phyloP scores from a whole-genome alignment of 2,888 invertebrate genomes.

The Andrena marginata region DNA sequence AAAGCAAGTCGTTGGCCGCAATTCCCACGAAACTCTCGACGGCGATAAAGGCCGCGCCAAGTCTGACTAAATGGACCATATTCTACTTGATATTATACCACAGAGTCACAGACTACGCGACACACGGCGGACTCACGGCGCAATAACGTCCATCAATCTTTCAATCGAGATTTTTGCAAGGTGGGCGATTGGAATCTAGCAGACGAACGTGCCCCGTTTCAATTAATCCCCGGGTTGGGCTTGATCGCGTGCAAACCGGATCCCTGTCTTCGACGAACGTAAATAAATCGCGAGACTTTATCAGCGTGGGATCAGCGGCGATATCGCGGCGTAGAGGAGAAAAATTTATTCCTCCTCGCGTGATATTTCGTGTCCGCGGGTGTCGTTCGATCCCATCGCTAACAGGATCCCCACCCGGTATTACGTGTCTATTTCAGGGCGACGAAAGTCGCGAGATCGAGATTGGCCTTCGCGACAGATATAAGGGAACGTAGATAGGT shows the following conservation, averaged over 20 bases:
- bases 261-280: background rate
- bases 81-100: background rate
- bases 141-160: conserved; percentile 24
- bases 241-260: conserved; percentile 36
- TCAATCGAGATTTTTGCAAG: conserved; percentile 42
- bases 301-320: background rate
- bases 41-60: background rate
- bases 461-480: conserved; percentile 53
- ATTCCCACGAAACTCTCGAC: background rate
- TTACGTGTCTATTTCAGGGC: conserved; percentile 51
- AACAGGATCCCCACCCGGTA: conserved; percentile 9
- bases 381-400: conserved; percentile 36
- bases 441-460: conserved; percentile 59
- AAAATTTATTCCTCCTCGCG: background rate
- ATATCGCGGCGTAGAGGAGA: background rate
- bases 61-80: conserved; percentile 21
- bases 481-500: conserved; percentile 44
- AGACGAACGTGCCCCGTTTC: conserved; percentile 31
- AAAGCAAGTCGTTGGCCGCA: conserved; percentile 13
- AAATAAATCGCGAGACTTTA: conserved; percentile 33
- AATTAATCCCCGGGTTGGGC: conserved; percentile 33
- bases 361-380: conserved; percentile 10
- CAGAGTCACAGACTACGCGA: background rate
- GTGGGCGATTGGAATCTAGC: conserved; percentile 31
- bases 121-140: background rate